Evolutionary conservation across 2,113 vertebrate species (phyloP), one percentile per base, ranked within the genome.

Genomic region (Xiphias gladius): DNA sequence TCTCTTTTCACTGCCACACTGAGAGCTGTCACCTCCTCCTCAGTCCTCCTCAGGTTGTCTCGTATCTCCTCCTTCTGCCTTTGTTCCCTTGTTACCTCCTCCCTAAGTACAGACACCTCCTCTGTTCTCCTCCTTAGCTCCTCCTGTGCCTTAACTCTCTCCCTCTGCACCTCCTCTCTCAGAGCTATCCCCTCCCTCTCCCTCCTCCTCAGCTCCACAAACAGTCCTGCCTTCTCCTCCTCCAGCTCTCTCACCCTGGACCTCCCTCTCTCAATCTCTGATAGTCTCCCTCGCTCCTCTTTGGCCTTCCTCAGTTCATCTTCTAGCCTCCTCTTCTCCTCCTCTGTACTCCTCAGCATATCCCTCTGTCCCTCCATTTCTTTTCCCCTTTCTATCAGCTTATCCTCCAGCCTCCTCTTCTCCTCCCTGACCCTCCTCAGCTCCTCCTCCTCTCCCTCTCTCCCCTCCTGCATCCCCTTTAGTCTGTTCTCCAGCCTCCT

Each of bases 141-240:
- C 17, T 66, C 64, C 20, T 74, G 72, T 22, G 32, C 64, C 35
- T 76, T 62, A 7, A 63, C 22, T 20, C 43, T 89, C 63, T 89
- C 93, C 48, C 46, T 65, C 55, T 78, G 68, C 37, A 73, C 67
- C 77, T 77, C 92, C 35, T 89, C 86, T 50, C 59, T 92, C 37
- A 93, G 79, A 48, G 43, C 41, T 2, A n/a, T 74, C 24, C 70
- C 50, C 46, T 89, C 89, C 63, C 16, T 52, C 65, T 91, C 70
- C 22, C 35, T 90, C 57, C 50, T 77, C 32, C 7, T 67, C 17
- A 86, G 63, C 41, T 82, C 71, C 22, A 37, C 26, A 0, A 43
- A 64, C 26, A 82, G 58, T 59, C 73, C 54, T 13, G 39, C 65
- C 22, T 65, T 73, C 46, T 92, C 69, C 64, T 88, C 73, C 57